Evolutionary conservation across 1,140 invertebrate species (phyloP).

Genomic region (Bombyx mandarina): DNA sequence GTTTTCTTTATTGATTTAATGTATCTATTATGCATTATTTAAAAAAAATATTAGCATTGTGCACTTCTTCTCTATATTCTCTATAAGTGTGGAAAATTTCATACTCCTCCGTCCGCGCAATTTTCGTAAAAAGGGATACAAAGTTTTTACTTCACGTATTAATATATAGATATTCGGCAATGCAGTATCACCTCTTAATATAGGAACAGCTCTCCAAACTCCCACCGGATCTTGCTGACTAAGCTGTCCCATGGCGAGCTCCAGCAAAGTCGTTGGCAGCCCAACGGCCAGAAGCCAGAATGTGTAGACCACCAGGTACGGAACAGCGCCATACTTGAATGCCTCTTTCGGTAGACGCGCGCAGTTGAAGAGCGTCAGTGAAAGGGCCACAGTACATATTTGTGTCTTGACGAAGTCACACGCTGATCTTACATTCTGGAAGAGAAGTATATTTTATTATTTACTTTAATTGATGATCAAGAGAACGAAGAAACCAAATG

Average conservation of each 20-base stretch:
- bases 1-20: too few species aligned
- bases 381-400: constrained; percentile 53
- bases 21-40: too few species aligned
- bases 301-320: constrained; percentile 52
- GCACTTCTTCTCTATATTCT: too few species aligned
- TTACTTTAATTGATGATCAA: constrained; percentile 2
- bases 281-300: constrained; percentile 48
- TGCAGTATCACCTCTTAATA: constrained; percentile 42
- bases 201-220: constrained; percentile 61
- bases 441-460: constrained; percentile 15
- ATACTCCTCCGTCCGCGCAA: too few species aligned
- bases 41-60: too few species aligned
- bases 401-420: constrained; percentile 46
- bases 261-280: constrained; percentile 43
- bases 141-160: too few species aligned
- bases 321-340: constrained; percentile 46
- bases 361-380: constrained; percentile 47
- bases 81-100: too few species aligned
- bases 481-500: too few species aligned
- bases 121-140: too few species aligned
- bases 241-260: constrained; percentile 55
- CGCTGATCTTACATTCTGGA: constrained; percentile 49
- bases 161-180: background rate
- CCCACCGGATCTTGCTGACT: constrained; percentile 58
- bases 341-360: constrained; percentile 52